Conservation (phyloP, 2,113 vertebrate genomes). For the Oreamnos americanus region DNA sequence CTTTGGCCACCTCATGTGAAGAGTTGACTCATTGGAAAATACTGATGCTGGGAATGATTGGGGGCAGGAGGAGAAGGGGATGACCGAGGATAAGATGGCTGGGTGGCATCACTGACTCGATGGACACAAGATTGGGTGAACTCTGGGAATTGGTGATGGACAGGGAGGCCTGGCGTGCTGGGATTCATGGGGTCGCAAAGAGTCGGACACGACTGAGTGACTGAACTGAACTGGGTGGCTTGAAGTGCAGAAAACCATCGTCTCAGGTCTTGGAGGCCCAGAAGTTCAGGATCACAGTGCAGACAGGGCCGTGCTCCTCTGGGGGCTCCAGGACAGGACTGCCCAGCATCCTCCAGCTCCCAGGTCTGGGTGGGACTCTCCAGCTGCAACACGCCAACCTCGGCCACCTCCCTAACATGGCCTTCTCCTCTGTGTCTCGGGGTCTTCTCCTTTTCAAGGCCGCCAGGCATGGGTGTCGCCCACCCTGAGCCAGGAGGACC, state of each 20-base stretch:
- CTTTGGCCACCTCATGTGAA: too few species aligned
- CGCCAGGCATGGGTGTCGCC: not conserved
- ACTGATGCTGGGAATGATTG: too few species aligned
- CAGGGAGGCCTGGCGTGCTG: too few species aligned
- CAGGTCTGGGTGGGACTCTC: fast-evolving
- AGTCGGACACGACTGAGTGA: too few species aligned
- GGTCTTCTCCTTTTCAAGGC: not conserved
- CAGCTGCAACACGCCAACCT: fast-evolving
- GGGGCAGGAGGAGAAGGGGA: too few species aligned
- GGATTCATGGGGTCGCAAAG: too few species aligned
- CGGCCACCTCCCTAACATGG: fast-evolving
- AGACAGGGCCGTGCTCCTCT: fast-evolving
- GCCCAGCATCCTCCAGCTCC: not conserved
- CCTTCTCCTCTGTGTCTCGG: not conserved
- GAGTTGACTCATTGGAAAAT: too few species aligned
- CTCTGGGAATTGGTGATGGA: too few species aligned
- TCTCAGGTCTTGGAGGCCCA: not conserved
- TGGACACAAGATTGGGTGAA: too few species aligned
- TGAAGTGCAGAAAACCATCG: not conserved
- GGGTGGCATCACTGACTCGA: too few species aligned
- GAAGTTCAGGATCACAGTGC: not conserved
- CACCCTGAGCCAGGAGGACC: not conserved
- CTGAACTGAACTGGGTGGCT: not conserved
- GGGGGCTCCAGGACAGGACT: not conserved
- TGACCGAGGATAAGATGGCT: too few species aligned